These are phyloP conservation scores for Diachrysia chrysitis DNA, from an alignment of 2,888 invertebrate genomes.

Conservation along the genomic window DNA sequence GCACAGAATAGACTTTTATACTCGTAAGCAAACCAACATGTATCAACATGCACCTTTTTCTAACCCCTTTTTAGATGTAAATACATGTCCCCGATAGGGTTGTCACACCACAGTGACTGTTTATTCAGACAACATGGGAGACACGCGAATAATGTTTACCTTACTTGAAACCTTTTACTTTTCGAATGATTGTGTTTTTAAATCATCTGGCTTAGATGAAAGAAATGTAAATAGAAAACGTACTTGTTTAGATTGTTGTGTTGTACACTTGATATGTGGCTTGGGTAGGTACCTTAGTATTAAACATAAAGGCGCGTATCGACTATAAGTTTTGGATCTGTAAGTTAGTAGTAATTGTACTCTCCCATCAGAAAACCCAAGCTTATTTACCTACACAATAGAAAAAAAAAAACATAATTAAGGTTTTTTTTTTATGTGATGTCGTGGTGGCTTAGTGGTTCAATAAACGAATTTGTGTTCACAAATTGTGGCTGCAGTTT, in stretches of 20 bases:
- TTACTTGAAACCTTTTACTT: conserved; percentile 65
- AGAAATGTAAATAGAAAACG: conserved; percentile 45
- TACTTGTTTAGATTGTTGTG: conserved; percentile 41
- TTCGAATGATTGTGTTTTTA: conserved; percentile 76
- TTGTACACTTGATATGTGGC: not conserved
- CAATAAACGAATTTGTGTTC: too few species aligned
- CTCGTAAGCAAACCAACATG: not conserved
- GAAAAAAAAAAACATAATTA: too few species aligned
- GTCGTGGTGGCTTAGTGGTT: too few species aligned
- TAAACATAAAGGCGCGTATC: too few species aligned
- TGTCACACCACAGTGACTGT: conserved; percentile 55
- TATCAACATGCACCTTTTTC: conserved; percentile 58
- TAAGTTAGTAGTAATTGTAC: too few species aligned
- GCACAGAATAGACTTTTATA: not conserved
- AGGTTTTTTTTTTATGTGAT: too few species aligned
- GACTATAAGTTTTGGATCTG: too few species aligned
- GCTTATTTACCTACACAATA: too few species aligned
- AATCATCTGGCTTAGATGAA: conserved; percentile 67
- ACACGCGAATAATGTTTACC: conserved; percentile 57
- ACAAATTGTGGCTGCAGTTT: too few species aligned
- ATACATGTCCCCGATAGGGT: conserved; percentile 68
- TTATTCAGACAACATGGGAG: conserved; percentile 66
- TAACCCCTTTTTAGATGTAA: conserved; percentile 75
- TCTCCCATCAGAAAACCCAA: too few species aligned
- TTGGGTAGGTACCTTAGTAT: too few species aligned